Evolutionary conservation across 2,797 vertebrate genomes (phyloP).

Genomic region (Lepidocolaptes lacrymiger): DNA sequence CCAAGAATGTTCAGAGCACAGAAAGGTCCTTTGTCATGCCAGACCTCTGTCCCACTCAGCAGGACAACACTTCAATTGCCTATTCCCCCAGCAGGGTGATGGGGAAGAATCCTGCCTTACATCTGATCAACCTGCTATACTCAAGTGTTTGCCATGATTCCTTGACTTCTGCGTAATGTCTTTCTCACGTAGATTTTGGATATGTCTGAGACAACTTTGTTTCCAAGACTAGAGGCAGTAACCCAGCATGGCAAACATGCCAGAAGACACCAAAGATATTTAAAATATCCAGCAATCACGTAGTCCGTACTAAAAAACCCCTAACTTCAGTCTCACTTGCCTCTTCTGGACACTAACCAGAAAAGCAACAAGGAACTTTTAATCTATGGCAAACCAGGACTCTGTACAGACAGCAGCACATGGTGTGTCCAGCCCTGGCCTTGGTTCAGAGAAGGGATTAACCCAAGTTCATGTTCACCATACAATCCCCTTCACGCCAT

Average conservation of each 20-base stretch:
- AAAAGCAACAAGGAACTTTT: background rate
- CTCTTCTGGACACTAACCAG: background rate
- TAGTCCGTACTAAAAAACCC: background rate
- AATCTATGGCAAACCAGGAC: background rate
- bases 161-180: background rate
- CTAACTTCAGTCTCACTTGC: background rate
- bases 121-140: background rate
- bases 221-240: background rate
- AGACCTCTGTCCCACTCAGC: fast-evolving
- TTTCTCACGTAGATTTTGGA: background rate
- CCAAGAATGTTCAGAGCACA: background rate
- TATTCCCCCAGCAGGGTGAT: background rate
- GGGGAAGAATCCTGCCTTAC: background rate
- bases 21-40: background rate
- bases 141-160: background rate
- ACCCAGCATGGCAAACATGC: background rate
- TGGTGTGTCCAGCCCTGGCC: background rate
- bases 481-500: background rate
- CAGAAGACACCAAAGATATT: background rate
- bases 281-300: background rate
- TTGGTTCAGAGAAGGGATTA: background rate
- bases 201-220: background rate
- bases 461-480: background rate
- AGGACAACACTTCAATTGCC: background rate
- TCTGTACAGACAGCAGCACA: background rate